Evolutionary conservation across 1,140 invertebrate genomes (phyloP), one percentile per base, ranked within the genome.

Genomic region (Diploscapter pachys): DNA sequence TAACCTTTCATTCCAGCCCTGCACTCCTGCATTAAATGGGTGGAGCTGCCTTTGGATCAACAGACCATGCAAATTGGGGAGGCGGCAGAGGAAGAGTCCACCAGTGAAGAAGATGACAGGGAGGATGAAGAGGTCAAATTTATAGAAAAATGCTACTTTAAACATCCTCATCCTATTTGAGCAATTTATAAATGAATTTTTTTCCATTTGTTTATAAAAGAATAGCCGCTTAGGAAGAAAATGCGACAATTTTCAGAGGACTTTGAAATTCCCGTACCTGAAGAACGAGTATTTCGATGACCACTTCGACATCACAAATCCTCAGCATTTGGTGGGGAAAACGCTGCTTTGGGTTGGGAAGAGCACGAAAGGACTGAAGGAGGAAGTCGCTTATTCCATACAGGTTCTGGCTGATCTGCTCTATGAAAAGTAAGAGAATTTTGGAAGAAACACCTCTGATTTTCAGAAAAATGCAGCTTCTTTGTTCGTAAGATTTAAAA

Each of bases 251-350:
- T 71, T 80, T 73, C 67, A 88, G 85, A 87, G 91, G 13, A 92
- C 92, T 88, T 87, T 94, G 2, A 88, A 93, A 72, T 91, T 95
- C 0, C 87, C 88, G 63, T 95, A 90, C 85, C 76, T 96, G 54
- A 89, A 91, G 81, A 94, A 95, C 85, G 89, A 90, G 3, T 92
- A 88, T 85, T 91, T 91, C 86, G 93, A 96, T 87, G 91, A 92
- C 84, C 93, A 95, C 86, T 93, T 94, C 88, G 92, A 94, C 87
- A 85, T 93, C 3, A 88, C 85, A 72, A 89, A 93, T 79, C 88
- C 90, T 5, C 84, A 87, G 57, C 87, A 90, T 83, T 86, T 93
- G 53, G 87, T 91, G 61, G 93, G 93, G 4, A 95, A 95, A 88
- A 92, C 92, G 2, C 85, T 95, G 11, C 74, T 87, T 85, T 59